These are phyloP conservation scores for Nothura maculosa DNA, from an alignment of 2,797 vertebrate genomes.

Conservation along the genomic window DNA sequence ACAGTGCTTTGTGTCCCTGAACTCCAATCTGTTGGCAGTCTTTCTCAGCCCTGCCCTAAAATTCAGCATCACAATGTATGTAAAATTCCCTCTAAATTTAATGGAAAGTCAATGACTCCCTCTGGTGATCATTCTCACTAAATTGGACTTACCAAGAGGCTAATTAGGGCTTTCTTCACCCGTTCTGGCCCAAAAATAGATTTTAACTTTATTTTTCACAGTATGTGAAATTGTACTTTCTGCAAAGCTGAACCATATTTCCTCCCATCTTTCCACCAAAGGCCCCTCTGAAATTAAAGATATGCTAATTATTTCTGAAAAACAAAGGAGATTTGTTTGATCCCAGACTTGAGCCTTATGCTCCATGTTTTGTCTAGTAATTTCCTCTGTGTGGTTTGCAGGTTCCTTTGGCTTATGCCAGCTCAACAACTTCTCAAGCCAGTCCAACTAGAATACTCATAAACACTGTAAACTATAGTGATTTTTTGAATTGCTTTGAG, in stretches of 20 bases:
- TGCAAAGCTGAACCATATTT: constrained; percentile 13
- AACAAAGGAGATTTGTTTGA: not conserved
- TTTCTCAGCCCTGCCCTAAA: constrained; percentile 9
- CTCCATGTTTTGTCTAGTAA: not conserved
- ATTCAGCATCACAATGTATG: constrained; percentile 10
- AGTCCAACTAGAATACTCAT: not conserved
- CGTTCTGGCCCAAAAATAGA: constrained; percentile 37
- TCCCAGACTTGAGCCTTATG: not conserved
- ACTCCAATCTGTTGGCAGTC: constrained; percentile 19
- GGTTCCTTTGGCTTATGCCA: constrained; percentile 27
- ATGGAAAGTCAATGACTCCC: constrained; percentile 68
- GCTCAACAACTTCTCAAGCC: not conserved
- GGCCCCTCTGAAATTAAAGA: constrained; percentile 11
- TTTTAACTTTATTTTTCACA: constrained; percentile 29
- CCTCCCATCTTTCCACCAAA: not conserved
- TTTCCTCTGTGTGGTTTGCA: constrained; percentile 21
- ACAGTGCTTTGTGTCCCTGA: not conserved
- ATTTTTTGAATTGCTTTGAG: not conserved
- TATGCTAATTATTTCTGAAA: constrained; percentile 25
- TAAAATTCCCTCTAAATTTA: constrained; percentile 59
- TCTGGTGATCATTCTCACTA: constrained; percentile 67
- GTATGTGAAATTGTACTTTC: not conserved
- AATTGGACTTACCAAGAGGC: constrained; percentile 55
- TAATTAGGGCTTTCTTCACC: constrained; percentile 58
- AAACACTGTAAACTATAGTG: not conserved